phyloP scores from a whole-genome alignment of 2,113 vertebrate species.

The Coregonus clupeaformis region DNA sequence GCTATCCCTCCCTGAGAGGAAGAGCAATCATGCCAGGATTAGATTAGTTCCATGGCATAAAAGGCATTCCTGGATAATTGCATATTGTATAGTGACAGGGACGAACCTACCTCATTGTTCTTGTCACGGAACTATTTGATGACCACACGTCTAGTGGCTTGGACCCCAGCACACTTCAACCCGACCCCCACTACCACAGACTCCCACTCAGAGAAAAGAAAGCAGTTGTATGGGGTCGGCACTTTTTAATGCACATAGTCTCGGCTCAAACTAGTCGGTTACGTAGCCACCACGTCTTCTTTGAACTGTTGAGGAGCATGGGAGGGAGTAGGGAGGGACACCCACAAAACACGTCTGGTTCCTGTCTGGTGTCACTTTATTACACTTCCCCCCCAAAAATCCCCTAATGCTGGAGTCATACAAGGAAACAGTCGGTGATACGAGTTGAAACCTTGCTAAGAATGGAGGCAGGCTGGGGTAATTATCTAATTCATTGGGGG shows the following conservation, averaged over 20 bases:
- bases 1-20: neutral
- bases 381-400: constrained; percentile 15
- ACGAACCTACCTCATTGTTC: constrained; percentile 64
- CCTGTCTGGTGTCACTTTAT: constrained; percentile 33
- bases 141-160: constrained; percentile 65
- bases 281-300: constrained; percentile 19
- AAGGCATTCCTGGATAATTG: constrained; percentile 66
- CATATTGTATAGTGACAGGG: constrained; percentile 52
- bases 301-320: constrained; percentile 20
- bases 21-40: constrained; percentile 17
- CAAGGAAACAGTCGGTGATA: constrained; percentile 34
- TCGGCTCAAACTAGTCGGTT: constrained; percentile 11
- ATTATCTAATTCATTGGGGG: constrained; percentile 46
- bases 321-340: neutral
- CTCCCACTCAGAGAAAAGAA: constrained; percentile 31
- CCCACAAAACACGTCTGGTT: constrained; percentile 18
- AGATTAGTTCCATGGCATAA: constrained; percentile 36
- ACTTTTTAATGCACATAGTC: constrained; percentile 12
- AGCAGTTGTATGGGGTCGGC: constrained; percentile 17
- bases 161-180: constrained; percentile 12
- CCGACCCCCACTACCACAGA: neutral
- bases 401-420: constrained; percentile 8
- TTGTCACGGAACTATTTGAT: constrained; percentile 56
- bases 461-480: constrained; percentile 37
- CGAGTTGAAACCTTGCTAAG: constrained; percentile 33